A percentile compares a stretch with the other conserved stretches of the same genome.
Conservation (phyloP, 2,113 vertebrate genomes). For the Marmota monax region DNA sequence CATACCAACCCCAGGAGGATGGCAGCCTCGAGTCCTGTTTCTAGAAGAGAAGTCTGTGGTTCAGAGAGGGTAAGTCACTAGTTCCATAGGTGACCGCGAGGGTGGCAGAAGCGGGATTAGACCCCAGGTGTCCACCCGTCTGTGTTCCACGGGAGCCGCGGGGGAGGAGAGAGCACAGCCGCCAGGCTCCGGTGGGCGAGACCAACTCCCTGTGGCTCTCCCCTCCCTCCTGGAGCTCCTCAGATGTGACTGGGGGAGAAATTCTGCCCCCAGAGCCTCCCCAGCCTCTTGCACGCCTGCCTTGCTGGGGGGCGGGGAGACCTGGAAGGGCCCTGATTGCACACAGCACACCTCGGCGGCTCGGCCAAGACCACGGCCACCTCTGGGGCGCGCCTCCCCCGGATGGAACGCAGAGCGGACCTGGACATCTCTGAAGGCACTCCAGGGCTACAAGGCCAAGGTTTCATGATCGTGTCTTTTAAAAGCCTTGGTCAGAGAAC, state of each 20-base stretch:
- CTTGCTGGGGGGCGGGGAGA: neutral
- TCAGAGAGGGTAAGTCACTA: neutral
- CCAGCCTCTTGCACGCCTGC: neutral
- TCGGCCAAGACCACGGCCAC: rapidly evolving
- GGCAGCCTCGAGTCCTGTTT: rapidly evolving
- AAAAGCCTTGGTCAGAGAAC: neutral
- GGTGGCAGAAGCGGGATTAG: neutral
- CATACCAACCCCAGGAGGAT: rapidly evolving
- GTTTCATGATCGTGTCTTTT: neutral
- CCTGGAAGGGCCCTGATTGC: neutral
- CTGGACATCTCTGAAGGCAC: neutral
- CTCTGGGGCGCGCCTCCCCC: neutral
- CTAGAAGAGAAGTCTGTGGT: neutral
- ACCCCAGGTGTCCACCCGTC: rapidly evolving
- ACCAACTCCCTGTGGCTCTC: rapidly evolving
- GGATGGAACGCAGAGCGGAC: neutral
- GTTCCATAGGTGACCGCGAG: rapidly evolving
- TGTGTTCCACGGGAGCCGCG: neutral
- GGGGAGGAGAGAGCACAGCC: no score
- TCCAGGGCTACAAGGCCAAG: neutral
- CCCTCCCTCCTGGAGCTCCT: neutral
- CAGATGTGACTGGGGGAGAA: neutral
- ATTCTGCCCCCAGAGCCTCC: no score
- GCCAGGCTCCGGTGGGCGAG: neutral
- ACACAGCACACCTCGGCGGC: neutral